Base-by-base conservation (phyloP, 2,113 vertebrate species). In the Rhabdornis inornatus region DNA sequence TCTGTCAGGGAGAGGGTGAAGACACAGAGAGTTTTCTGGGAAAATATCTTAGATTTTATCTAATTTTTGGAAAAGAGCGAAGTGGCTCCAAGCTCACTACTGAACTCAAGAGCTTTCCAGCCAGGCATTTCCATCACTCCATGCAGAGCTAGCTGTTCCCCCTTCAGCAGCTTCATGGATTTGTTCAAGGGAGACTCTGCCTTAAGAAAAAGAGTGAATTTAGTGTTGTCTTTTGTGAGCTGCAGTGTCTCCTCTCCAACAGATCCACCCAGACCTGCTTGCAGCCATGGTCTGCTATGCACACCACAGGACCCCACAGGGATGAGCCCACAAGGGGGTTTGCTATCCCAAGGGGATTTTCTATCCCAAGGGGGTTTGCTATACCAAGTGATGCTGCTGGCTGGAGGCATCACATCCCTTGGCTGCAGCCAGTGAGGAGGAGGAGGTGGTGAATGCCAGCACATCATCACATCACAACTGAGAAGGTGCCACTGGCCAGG, bases 41-140 rank as follows among this genome's bases (percentile, higher is more conserved):
- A 95, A 95, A 92, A 71, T 40, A 28, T 17, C 47, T 89, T 56
- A 28, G 56, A 89, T 90, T 90, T 86, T 90, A 90, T 90, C 47
- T 78, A 1, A 13, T 47, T 81, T 92, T 76, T 76, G 37, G 65
- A 77, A 81, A 85, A 69, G 5, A 74, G 66, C 45, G 75, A 77
- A 90, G 30, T 2, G 6, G 25, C 60, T 83, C 52, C 63, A 53
- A 42, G 24, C 39, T 33, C 2, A 0, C 7, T 33, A 25, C 61
- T 57, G 78, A 85, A 30, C 37, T 44, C 35, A 5, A 63, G 39
- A 89, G 45, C 45, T 92, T 85, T 55, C 53, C 47, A 86, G n/a
- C 5, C 71, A 40, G 55, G 55, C 13, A 1, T 21, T 86, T 77
- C 75, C 71, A 4, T 0, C 4, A 3, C 27, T 71, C 8, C 1